Conservation (phyloP, 2,888 invertebrate genomes). For the Subacronicta megacephala region DNA sequence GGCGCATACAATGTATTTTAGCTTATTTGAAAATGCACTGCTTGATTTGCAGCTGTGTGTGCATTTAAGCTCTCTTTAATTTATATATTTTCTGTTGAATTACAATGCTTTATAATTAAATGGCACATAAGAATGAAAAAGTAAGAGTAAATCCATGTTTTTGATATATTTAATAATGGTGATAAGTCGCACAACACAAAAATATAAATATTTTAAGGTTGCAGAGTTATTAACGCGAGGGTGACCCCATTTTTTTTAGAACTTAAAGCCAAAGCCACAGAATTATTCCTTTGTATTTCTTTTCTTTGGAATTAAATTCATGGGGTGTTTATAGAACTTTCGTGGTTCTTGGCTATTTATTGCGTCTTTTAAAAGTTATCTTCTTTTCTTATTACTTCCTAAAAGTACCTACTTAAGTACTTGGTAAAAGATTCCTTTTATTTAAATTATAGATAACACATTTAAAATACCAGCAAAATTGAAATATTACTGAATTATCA, state of each 20-base stretch:
- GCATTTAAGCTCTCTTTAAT: no score
- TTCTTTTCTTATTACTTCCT: no score
- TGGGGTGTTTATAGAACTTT: background rate
- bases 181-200: slow-evolving; percentile 1
- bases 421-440: no score
- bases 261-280: slow-evolving; percentile 3
- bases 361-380: background rate
- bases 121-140: background rate
- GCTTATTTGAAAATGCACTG: no score
- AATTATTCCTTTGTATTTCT: slow-evolving; percentile 18
- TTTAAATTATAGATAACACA: no score
- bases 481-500: no score
- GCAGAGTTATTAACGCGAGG: slow-evolving; percentile 25
- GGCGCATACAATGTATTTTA: no score
- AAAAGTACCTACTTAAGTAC: no score
- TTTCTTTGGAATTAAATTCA: slow-evolving; percentile 10
- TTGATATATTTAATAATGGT: background rate
- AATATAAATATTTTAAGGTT: slow-evolving; percentile 26
- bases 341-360: background rate
- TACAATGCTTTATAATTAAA: no score
- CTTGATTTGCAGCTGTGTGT: no score
- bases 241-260: slow-evolving; percentile 34
- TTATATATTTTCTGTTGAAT: no score
- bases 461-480: no score
- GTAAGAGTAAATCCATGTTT: background rate